Conservation (phyloP, 2,797 vertebrate genomes). For the Percopsis omiscomaycus region DNA sequence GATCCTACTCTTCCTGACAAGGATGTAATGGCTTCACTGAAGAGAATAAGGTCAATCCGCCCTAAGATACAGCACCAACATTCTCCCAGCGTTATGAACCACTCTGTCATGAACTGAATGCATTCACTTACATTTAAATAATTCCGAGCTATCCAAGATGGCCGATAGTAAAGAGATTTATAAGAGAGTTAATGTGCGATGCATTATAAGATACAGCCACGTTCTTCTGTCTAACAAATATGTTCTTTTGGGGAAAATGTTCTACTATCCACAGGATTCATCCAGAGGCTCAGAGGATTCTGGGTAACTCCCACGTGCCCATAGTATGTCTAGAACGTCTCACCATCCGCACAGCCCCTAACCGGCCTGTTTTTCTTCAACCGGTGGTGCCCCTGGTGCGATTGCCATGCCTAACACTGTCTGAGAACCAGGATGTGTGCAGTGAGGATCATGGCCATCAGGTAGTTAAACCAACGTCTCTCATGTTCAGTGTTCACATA, state of each 20-base stretch:
- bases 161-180: neutral
- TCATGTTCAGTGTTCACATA: neutral
- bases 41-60: slow-evolving; percentile 54
- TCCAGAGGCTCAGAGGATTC: slow-evolving; percentile 66
- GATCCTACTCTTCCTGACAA: slow-evolving; percentile 5
- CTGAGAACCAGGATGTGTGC: neutral
- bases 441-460: slow-evolving; percentile 18
- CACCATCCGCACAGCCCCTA: slow-evolving; percentile 75
- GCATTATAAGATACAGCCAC: neutral
- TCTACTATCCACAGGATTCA: slow-evolving; percentile 51
- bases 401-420: slow-evolving; percentile 31
- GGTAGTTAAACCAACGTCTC: slow-evolving; percentile 37
- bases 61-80: neutral
- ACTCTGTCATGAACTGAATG: neutral
- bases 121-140: neutral
- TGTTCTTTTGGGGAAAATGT: neutral
- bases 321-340: slow-evolving; percentile 88
- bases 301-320: slow-evolving; percentile 79
- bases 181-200: neutral
- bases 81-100: neutral
- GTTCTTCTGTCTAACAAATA: neutral
- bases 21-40: slow-evolving; percentile 36
- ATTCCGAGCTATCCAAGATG: neutral
- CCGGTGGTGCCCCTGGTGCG: slow-evolving; percentile 58
- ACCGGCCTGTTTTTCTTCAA: slow-evolving; percentile 70